Evolutionary conservation across 2,113 vertebrate species (phyloP), one percentile per base, ranked within the genome.

Genomic region (Heterocephalus glaber): DNA sequence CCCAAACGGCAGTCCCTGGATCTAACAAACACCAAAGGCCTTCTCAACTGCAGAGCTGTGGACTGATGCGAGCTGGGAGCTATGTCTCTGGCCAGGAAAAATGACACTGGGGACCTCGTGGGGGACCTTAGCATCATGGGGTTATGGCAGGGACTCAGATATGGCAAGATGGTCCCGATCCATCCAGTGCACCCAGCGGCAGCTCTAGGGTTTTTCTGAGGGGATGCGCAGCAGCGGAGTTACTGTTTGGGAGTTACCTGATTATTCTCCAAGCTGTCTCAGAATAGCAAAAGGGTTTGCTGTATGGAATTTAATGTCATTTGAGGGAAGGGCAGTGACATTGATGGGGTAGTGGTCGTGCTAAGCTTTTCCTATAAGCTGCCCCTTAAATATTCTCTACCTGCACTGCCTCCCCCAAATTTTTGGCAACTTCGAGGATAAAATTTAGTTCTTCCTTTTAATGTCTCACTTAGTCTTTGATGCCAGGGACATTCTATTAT

Each of bases 1-100:
- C n/a, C 99, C 99, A 97, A 99, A 99, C 3, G 99, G 99, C 76
- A 99, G 88, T 68, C 99, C 99, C 97, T 98, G 98, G 88, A 99
- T 99, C 99, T 99, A 98, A 95, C 54, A 98, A 97, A 98, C 95
- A 89, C 20, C 70, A 83, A 52, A 52, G 28, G 47, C 1, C 33
- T 13, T 90, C 60, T 86, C 20, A 66, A 19, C 30, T 41, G 44
- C 28, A 88, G 63, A n/a, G 24, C 22, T 66, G 3, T 41, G 76
- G 24, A 41, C 1, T 49, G 56, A 76, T 17, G 14, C 28, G 22
- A 65, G 24, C 13, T 82, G 30, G 26, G 68, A 91, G 12, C 44
- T 30, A 52, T 85, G 30, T 82, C 84, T 28, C 61, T 44, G 28
- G 41, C 35, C 68, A 79, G 47, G 92, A 93, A 85, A 54, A 33